phyloP scores from a whole-genome alignment of 1,140 invertebrate genomes.

The Mylabris phalerata region DNA sequence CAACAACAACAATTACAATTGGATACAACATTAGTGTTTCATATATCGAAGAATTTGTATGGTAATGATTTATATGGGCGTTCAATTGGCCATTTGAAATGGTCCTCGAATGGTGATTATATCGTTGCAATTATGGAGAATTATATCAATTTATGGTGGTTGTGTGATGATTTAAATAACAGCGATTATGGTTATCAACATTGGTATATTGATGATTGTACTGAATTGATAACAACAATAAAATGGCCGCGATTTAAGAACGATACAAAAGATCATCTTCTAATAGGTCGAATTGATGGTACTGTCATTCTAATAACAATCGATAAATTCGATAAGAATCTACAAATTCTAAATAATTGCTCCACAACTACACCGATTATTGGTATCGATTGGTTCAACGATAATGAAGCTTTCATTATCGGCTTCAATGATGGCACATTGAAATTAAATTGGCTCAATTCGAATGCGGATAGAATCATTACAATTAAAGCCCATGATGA shows the following conservation, averaged over 20 bases:
- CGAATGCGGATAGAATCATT: slow-evolving; percentile 38
- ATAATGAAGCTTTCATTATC: slow-evolving; percentile 50
- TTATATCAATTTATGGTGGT: slow-evolving; percentile 52
- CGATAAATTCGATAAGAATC: slow-evolving; percentile 26
- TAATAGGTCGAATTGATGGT: slow-evolving; percentile 52
- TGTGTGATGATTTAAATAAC: background rate
- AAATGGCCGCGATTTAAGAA: slow-evolving; percentile 45
- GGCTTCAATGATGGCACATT: slow-evolving; percentile 53
- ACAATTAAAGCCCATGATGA: slow-evolving; percentile 48
- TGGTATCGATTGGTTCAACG: slow-evolving; percentile 50
- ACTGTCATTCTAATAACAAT: slow-evolving; percentile 38
- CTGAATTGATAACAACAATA: slow-evolving; percentile 47
- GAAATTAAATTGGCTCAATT: slow-evolving; percentile 42
- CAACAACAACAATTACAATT: slow-evolving; percentile 39
- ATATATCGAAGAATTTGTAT: slow-evolving; percentile 46
- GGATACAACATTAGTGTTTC: slow-evolving; percentile 55
- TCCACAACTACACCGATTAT: slow-evolving; percentile 46
- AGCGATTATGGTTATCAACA: slow-evolving; percentile 20
- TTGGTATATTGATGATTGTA: slow-evolving; percentile 43
- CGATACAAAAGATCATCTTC: slow-evolving; percentile 42
- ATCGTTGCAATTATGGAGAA: slow-evolving; percentile 53
- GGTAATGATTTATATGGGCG: slow-evolving; percentile 50
- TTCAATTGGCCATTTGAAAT: slow-evolving; percentile 47
- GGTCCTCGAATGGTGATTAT: slow-evolving; percentile 49
- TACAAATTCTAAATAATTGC: slow-evolving; percentile 45